phyloP scores from a whole-genome alignment of 2,797 vertebrate species.

The Eulemur coronatus region DNA sequence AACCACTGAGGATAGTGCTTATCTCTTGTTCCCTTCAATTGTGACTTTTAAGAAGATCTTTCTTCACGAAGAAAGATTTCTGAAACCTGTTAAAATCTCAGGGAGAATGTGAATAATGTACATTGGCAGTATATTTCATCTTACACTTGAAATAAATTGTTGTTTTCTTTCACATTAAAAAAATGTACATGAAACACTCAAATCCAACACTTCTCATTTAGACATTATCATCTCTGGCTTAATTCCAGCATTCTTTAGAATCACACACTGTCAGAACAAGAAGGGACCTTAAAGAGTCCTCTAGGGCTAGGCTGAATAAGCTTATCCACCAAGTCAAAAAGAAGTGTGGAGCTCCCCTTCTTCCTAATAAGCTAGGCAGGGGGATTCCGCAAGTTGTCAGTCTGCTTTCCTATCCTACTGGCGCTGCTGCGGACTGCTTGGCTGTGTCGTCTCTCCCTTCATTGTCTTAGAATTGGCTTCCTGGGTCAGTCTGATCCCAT shows the following conservation, averaged over 20 bases:
- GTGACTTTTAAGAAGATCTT: not conserved
- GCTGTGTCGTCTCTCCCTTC: not conserved
- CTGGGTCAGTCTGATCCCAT: not conserved
- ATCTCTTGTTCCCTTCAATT: not conserved
- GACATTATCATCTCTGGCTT: not conserved
- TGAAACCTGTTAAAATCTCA: constrained; percentile 15
- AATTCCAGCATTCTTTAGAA: not conserved
- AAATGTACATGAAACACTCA: not conserved
- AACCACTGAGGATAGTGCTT: not conserved
- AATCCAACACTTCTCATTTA: not conserved
- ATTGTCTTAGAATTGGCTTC: not conserved
- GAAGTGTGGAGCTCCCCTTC: not conserved
- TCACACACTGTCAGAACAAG: not conserved
- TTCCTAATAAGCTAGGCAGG: not conserved
- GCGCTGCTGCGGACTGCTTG: not conserved
- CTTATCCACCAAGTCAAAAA: not conserved
- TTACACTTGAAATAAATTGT: not conserved
- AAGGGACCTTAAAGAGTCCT: not conserved
- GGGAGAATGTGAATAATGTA: not conserved
- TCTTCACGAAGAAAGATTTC: constrained; percentile 10
- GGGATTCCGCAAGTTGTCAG: not conserved
- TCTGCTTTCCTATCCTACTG: not conserved
- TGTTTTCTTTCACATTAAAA: not conserved
- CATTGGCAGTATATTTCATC: not conserved
- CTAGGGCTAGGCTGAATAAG: not conserved